These are phyloP conservation scores for Eutrigla gurnardus DNA, from an alignment of 2,797 vertebrate species.

Conservation along the genomic window DNA sequence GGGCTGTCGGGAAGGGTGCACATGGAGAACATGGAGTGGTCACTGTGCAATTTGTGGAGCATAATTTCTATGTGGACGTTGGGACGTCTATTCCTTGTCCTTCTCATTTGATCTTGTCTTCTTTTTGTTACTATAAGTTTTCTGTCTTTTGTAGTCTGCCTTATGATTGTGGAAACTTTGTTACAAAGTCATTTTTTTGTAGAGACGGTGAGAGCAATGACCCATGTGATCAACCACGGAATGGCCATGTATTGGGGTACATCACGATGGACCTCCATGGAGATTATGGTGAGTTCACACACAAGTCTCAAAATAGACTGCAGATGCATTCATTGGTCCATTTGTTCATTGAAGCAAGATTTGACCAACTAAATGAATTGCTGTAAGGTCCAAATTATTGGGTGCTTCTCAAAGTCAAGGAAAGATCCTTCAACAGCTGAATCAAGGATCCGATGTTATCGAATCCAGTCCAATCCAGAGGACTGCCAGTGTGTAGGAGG, in stretches of 20 bases:
- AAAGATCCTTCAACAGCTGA: neutral
- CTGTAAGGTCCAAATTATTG: neutral
- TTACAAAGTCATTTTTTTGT: conserved; percentile 29
- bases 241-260: conserved; percentile 99
- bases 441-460: too few relatives aligned
- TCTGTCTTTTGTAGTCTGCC: neutral
- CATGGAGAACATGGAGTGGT: too few relatives aligned
- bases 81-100: neutral
- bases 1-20: too few relatives aligned
- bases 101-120: neutral
- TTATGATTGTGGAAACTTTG: neutral
- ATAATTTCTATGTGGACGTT: too few relatives aligned
- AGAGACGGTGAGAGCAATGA: conserved; percentile 96
- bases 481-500: too few relatives aligned
- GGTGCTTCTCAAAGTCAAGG: too few relatives aligned
- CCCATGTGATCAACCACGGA: conserved; percentile 95
- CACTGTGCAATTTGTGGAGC: too few relatives aligned
- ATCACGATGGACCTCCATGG: conserved; percentile 95
- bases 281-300: conserved; percentile 91
- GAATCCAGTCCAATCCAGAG: too few relatives aligned
- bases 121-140: neutral
- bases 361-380: neutral
- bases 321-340: neutral
- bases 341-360: neutral
- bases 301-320: neutral